A percentile compares a stretch with the other conserved stretches of the same genome.
phyloP scores from a whole-genome alignment of 1,140 invertebrate genomes.

The Drosophila burlai region DNA sequence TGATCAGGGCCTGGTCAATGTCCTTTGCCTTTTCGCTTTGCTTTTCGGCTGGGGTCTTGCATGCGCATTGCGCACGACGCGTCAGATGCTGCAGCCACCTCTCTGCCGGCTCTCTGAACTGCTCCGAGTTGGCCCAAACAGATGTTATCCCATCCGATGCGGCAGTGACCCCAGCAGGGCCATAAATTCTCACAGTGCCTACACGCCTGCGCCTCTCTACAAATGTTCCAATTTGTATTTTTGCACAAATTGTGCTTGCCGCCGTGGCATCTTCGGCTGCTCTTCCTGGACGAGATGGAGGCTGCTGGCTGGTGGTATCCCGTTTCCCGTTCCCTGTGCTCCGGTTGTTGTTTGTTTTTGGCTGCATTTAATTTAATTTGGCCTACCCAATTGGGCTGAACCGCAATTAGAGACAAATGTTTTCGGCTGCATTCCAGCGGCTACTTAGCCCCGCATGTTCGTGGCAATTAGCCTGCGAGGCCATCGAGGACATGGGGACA shows the following conservation, averaged over 20 bases:
- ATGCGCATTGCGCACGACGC: slow-evolving; percentile 81
- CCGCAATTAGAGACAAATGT: slow-evolving; percentile 82
- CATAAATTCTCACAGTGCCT: slow-evolving; percentile 79
- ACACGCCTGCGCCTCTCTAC: slow-evolving; percentile 63
- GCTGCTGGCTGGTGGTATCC: slow-evolving; percentile 7
- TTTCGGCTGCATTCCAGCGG: slow-evolving; percentile 71
- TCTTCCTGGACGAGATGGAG: slow-evolving; percentile 28
- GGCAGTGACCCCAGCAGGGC: slow-evolving; percentile 78
- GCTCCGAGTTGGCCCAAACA: slow-evolving; percentile 40
- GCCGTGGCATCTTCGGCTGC: slow-evolving; percentile 39
- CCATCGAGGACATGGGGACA: slow-evolving; percentile 40
- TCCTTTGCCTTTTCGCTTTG: slow-evolving; percentile 59
- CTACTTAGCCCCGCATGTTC: slow-evolving; percentile 77
- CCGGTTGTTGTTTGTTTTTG: slow-evolving; percentile 51
- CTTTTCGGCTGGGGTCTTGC: slow-evolving; percentile 55
- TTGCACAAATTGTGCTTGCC: slow-evolving; percentile 74
- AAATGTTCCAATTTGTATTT: slow-evolving; percentile 84
- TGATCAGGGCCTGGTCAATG: slow-evolving; percentile 63
- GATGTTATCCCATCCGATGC: slow-evolving; percentile 72
- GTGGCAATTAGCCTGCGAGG: slow-evolving; percentile 71
- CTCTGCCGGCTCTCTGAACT: slow-evolving; percentile 10
- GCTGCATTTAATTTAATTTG: slow-evolving; percentile 82
- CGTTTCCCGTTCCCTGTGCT: slow-evolving; percentile 20
- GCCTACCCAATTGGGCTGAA: slow-evolving; percentile 78
- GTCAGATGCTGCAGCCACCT: slow-evolving; percentile 42